Evolutionary conservation across 1,140 invertebrate species (phyloP).

Genomic region (Leptopilina boulardi): DNA sequence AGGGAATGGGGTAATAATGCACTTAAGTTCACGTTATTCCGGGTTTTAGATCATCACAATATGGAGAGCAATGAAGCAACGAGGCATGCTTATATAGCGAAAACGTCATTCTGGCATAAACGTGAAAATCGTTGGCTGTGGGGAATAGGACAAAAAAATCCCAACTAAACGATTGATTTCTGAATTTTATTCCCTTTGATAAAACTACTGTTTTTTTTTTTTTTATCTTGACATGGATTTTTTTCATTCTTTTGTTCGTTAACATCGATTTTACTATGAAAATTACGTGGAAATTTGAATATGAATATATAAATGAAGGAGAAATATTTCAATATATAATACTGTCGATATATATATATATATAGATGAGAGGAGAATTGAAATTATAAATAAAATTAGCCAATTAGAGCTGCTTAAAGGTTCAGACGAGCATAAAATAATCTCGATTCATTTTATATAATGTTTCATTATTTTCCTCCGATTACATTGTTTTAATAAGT

Average conservation of each 20-base stretch:
- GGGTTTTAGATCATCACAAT: conserved; percentile 33
- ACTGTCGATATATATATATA: neutral
- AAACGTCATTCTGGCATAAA: conserved; percentile 13
- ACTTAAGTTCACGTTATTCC: conserved; percentile 25
- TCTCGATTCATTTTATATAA: neutral
- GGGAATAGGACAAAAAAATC: neutral
- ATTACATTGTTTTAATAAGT: neutral
- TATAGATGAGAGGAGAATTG: no score
- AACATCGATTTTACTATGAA: neutral
- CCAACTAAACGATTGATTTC: conserved; percentile 10
- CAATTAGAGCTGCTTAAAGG: neutral
- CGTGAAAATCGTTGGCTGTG: conserved; percentile 27
- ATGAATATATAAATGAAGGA: neutral
- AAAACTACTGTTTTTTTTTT: neutral
- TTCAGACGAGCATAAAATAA: neutral
- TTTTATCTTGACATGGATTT: neutral
- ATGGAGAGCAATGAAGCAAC: conserved; percentile 15
- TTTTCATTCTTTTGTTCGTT: neutral
- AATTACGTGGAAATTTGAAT: neutral
- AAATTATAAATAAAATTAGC: neutral
- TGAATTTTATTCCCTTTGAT: conserved; percentile 20
- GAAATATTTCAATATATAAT: neutral
- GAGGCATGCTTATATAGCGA: neutral
- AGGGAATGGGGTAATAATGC: conserved; percentile 26
- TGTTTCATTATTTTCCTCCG: neutral